Evolutionary conservation across 2,888 invertebrate genomes (phyloP).

Genomic region (Blastobasis lacticolella): DNA sequence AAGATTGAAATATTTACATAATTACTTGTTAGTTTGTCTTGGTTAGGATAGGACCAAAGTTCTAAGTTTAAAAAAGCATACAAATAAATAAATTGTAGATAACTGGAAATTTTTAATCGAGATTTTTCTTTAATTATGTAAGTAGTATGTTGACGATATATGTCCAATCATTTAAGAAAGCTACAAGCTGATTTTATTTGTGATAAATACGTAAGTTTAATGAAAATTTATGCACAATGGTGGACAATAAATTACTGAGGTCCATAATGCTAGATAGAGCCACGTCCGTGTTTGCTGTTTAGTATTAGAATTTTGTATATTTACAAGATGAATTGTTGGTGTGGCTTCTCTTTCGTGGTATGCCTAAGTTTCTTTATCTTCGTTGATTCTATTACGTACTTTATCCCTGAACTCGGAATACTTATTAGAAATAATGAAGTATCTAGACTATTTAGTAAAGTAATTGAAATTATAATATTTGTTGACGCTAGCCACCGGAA

Average conservation of each 20-base stretch:
- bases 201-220: constrained; percentile 59
- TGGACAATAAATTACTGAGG: constrained; percentile 68
- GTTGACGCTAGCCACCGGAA: too few species aligned
- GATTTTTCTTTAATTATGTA: neutral
- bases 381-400: too few species aligned
- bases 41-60: constrained; percentile 41
- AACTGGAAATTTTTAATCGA: constrained; percentile 2
- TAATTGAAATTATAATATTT: too few species aligned
- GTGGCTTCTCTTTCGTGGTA: too few species aligned
- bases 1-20: neutral
- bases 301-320: constrained; percentile 11
- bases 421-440: too few species aligned
- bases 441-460: too few species aligned
- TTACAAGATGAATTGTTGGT: neutral
- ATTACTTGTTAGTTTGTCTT: constrained; percentile 19
- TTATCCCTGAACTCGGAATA: too few species aligned
- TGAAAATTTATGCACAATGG: constrained; percentile 56
- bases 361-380: too few species aligned
- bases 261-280: constrained; percentile 58
- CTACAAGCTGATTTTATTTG: constrained; percentile 47
- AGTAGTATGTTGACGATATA: neutral
- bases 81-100: constrained; percentile 11
- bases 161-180: constrained; percentile 21
- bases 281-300: constrained; percentile 53
- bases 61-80: constrained; percentile 28